These are phyloP conservation scores for Phallusia fumigata DNA, from an alignment of 23 tunicate species.

Conservation along the genomic window DNA sequence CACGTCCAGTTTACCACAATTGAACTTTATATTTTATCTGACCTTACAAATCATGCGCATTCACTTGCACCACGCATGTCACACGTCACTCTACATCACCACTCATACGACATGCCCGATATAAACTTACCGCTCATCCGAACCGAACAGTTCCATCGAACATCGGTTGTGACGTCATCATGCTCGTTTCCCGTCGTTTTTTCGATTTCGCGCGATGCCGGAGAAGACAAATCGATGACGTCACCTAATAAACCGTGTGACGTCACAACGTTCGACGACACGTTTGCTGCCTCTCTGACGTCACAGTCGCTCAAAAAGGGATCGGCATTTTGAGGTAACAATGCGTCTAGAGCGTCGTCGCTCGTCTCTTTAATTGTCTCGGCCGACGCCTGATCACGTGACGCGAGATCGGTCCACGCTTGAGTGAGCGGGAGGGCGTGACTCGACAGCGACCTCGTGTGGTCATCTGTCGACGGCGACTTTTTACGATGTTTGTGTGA, in stretches of 20 bases:
- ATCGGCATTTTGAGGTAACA: background rate
- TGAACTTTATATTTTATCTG: too few relatives aligned
- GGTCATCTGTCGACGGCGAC: slow-evolving; percentile 1
- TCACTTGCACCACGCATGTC: too few relatives aligned
- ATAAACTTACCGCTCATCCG: slow-evolving; percentile 2
- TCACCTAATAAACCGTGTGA: background rate
- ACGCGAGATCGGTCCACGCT: slow-evolving; percentile 22
- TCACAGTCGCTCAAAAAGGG: background rate
- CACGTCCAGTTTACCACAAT: too few relatives aligned
- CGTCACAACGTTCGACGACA: background rate
- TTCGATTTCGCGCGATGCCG: background rate
- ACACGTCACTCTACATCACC: too few relatives aligned
- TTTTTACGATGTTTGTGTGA: slow-evolving; percentile 1
- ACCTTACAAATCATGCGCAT: too few relatives aligned
- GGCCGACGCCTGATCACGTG: slow-evolving; percentile 31
- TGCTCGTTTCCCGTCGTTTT: background rate
- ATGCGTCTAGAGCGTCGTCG: background rate
- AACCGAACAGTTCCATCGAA: background rate
- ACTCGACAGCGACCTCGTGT: slow-evolving; percentile 14
- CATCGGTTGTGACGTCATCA: background rate
- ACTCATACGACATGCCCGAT: background rate
- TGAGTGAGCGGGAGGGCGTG: slow-evolving; percentile 30
- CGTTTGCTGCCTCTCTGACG: background rate
- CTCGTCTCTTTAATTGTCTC: slow-evolving; percentile 16
- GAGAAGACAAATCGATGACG: background rate